phyloP scores from a whole-genome alignment of 2,888 invertebrate genomes.

The Rhamphomyia laevipes region DNA sequence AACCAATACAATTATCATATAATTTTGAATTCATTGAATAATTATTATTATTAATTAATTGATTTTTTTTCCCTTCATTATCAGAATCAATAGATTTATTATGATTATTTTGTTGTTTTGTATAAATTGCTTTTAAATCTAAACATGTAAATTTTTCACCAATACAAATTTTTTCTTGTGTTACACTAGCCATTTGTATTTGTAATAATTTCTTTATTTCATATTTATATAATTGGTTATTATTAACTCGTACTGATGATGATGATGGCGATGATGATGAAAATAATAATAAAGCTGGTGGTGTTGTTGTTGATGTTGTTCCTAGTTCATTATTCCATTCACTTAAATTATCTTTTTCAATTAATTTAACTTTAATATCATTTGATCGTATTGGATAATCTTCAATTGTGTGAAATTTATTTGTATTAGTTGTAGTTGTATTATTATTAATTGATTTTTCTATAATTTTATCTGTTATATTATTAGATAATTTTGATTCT shows the following conservation, averaged over 20 bases:
- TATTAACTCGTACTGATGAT: neutral
- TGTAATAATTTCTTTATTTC: neutral
- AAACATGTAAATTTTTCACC: constrained; percentile 33
- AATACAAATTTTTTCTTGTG: neutral
- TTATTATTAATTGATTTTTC: too few species aligned
- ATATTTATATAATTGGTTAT: neutral
- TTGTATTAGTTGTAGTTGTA: neutral
- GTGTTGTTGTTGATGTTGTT: too few species aligned
- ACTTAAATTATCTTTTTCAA: constrained; percentile 8
- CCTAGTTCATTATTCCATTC: too few species aligned
- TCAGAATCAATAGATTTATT: constrained; percentile 20
- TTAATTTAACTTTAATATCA: constrained; percentile 33
- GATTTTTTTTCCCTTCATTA: constrained; percentile 2
- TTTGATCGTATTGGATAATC: constrained; percentile 26
- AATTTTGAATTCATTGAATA: constrained; percentile 42
- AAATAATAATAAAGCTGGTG: too few species aligned
- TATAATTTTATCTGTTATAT: too few species aligned
- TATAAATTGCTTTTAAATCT: constrained; percentile 34
- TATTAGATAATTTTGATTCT: too few species aligned
- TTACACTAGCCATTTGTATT: neutral
- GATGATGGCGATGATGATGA: too few species aligned
- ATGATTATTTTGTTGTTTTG: constrained; percentile 21
- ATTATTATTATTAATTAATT: constrained; percentile 17
- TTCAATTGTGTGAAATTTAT: neutral
- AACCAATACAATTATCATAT: constrained; percentile 45